Evolutionary conservation across 2,113 vertebrate genomes (phyloP).

Genomic region (Echinops telfairi): DNA sequence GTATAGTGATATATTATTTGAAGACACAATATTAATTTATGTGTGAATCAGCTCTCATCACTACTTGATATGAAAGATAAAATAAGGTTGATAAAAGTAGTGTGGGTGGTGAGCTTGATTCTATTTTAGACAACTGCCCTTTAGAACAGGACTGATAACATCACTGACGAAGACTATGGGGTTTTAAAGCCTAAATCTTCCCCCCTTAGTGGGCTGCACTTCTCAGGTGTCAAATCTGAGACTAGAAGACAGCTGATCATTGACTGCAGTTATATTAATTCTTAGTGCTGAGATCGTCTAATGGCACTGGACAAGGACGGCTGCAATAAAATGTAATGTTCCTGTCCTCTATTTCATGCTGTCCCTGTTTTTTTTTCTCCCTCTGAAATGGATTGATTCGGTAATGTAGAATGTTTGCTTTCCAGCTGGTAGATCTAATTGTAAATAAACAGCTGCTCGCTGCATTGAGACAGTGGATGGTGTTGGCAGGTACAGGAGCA

Average conservation of each 20-base stretch:
- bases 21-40: background rate
- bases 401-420: slow-evolving; percentile 77
- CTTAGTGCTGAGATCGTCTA: slow-evolving; percentile 45
- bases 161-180: background rate
- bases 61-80: background rate
- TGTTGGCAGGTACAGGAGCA: slow-evolving; percentile 73
- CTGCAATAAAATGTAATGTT: slow-evolving; percentile 60
- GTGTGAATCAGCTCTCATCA: background rate
- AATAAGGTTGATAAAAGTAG: background rate
- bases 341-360: slow-evolving; percentile 61
- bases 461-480: slow-evolving; percentile 67
- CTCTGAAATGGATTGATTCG: slow-evolving; percentile 76
- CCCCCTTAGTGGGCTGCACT: background rate
- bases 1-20: background rate
- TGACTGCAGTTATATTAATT: slow-evolving; percentile 56
- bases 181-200: background rate
- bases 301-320: slow-evolving; percentile 72
- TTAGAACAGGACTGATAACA: background rate
- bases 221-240: background rate
- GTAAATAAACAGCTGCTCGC: slow-evolving; percentile 84
- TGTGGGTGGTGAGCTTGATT: background rate
- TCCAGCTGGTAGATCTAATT: slow-evolving; percentile 79
- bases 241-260: background rate
- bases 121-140: background rate
- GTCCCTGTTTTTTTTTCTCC: slow-evolving; percentile 69